phyloP scores from a whole-genome alignment of 1,140 invertebrate species.

The Calephelis nemesis region DNA sequence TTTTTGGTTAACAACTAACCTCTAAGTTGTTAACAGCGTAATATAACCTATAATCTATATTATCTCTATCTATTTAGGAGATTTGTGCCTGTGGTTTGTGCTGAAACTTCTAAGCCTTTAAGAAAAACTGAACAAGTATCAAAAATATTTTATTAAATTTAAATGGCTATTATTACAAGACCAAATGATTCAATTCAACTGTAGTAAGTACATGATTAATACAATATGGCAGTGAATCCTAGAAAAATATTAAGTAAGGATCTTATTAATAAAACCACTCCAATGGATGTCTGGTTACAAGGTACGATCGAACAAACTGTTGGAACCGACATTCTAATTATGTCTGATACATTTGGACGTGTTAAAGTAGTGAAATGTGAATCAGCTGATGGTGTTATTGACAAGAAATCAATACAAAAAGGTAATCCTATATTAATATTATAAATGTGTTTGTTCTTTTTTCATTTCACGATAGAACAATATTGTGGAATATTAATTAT shows the following conservation, averaged over 20 bases:
- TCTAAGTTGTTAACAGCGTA: rapidly evolving
- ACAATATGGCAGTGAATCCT: slow-evolving; percentile 44
- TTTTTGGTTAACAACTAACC: no score
- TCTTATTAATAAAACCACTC: slow-evolving; percentile 48
- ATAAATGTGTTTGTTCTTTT: not conserved
- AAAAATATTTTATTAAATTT: no score
- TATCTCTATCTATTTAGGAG: no score
- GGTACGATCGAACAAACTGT: slow-evolving; percentile 64
- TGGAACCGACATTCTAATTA: slow-evolving; percentile 59
- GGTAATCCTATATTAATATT: not conserved
- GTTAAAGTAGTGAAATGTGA: slow-evolving; percentile 66
- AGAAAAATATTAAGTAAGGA: slow-evolving; percentile 61
- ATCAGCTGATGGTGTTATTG: slow-evolving; percentile 52
- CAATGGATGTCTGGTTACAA: slow-evolving; percentile 65
- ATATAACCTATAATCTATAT: no score
- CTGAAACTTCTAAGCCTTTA: no score
- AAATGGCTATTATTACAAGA: no score
- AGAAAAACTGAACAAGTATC: no score
- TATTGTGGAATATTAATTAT: no score
- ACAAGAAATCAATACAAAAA: slow-evolving; percentile 41
- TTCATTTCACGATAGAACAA: no score
- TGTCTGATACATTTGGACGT: slow-evolving; percentile 53
- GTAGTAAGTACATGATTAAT: not conserved
- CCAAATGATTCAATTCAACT: not conserved
- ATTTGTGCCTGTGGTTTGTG: no score